Percentiles rank a stretch among this genome's conserved stretches.
These are phyloP conservation scores for Lymantria dispar DNA, from an alignment of 2,888 invertebrate species.

Conservation along the genomic window DNA sequence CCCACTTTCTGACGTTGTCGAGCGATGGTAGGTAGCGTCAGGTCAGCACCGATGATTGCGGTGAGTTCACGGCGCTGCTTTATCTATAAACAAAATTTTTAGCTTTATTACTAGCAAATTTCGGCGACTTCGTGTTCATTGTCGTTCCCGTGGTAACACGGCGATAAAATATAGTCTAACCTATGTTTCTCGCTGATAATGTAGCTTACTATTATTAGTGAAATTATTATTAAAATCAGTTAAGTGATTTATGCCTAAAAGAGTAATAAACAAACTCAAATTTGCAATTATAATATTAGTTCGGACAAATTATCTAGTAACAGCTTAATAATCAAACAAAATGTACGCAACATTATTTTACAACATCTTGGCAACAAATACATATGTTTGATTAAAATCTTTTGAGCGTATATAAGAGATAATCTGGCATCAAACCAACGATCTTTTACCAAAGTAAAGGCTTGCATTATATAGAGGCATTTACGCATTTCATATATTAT, in stretches of 20 bases:
- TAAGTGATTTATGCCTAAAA: not conserved
- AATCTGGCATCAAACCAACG: constrained; percentile 69
- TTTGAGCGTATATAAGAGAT: constrained; percentile 57
- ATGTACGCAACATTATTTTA: constrained; percentile 11
- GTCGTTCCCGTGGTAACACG: too few relatives aligned
- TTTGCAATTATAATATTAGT: not conserved
- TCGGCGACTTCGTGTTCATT: too few relatives aligned
- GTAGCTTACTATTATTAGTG: not conserved
- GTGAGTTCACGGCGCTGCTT: too few relatives aligned
- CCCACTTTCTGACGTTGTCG: too few relatives aligned
- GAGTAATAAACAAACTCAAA: not conserved
- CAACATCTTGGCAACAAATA: constrained; percentile 57
- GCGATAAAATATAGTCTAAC: not conserved
- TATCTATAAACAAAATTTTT: not conserved
- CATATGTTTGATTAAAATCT: constrained; percentile 68
- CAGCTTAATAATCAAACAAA: constrained; percentile 8
- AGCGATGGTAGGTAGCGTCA: too few relatives aligned
- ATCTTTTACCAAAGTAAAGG: constrained; percentile 16
- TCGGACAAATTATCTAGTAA: constrained; percentile 5
- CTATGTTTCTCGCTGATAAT: not conserved
- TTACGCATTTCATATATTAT: too few relatives aligned
- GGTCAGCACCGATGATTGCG: too few relatives aligned
- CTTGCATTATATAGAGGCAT: too few relatives aligned
- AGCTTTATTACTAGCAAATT: not conserved
- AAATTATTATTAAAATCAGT: too few relatives aligned